Evolutionary conservation across 2,888 invertebrate species (phyloP), one percentile per base, ranked within the genome.

Genomic region (Synanthedon andrenaeformis): DNA sequence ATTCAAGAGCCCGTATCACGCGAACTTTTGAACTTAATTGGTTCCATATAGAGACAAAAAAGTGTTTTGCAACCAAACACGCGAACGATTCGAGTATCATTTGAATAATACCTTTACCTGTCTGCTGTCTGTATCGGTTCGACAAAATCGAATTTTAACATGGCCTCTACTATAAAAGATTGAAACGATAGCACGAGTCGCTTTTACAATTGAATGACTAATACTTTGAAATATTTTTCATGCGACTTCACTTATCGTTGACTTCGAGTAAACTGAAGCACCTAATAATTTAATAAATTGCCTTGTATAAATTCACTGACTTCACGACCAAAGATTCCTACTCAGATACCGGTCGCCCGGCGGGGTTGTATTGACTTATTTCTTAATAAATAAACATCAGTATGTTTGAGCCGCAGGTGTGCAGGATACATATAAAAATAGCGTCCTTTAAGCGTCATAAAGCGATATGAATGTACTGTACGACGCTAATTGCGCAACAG

Each of bases 21-120:
- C 83, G 66, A 84, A 70, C 35, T 71, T 60, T 63, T 69, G 65
- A 70, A 71, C 69, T 68, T 78, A 82, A 82, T 82, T 82, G 79
- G 73, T 71, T 67, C 59, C 69, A 72, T 74, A 70, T 63, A 74
- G 65, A 68, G 76, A 80, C 77, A 83, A 85, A 86, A 83, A 85
- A 82, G 62, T 70, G 58, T 72, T 81, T 74, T 70, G 76, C 74
- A 78, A 71, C 70, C 72, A 65, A 69, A 73, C 84, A 86, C 82
- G 85, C 85, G 64, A 79, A 60, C 67, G 59, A 58, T 55, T 61
- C 60, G 62, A 67, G 66, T 70, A 69, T 78, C 72, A 82, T 85
- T 83, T 82, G 63, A 78, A 82, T 82, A 80, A 82, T 79, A 70
- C 69, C 65, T 74, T 72, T 77, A 76, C 74, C 79, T 80, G 81